phyloP scores from a whole-genome alignment of 2,888 invertebrate genomes.

The Nineta flava region DNA sequence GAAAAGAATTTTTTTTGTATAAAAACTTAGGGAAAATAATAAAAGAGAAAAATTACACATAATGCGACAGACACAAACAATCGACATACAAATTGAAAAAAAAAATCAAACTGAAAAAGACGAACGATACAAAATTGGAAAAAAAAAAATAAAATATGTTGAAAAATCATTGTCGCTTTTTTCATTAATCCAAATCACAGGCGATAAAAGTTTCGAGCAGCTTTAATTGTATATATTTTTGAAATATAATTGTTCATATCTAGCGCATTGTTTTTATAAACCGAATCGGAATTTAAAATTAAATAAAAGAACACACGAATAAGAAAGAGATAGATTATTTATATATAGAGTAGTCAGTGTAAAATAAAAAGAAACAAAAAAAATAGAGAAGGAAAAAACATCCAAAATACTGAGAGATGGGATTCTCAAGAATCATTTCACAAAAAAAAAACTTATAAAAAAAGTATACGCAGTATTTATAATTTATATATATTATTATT shows the following conservation, averaged over 20 bases:
- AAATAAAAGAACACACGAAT: slow-evolving; percentile 2
- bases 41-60: slow-evolving; percentile 12
- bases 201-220: slow-evolving; percentile 2
- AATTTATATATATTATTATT: too few species aligned
- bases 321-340: background rate
- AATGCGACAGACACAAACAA: slow-evolving; percentile 11
- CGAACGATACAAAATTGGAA: slow-evolving; percentile 4
- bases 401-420: background rate
- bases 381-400: background rate
- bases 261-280: slow-evolving; percentile 7
- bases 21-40: slow-evolving; percentile 12
- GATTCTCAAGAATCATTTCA: background rate
- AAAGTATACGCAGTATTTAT: background rate
- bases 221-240: slow-evolving; percentile 1
- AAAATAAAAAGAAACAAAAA: slow-evolving; percentile 5
- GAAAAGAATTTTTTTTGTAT: too few species aligned
- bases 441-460: background rate
- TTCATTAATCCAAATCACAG: background rate
- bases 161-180: slow-evolving; percentile 4
- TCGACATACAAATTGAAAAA: slow-evolving; percentile 5
- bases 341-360: slow-evolving; percentile 2
- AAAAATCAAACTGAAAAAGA: slow-evolving; percentile 6
- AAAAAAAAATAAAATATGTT: slow-evolving; percentile 7
- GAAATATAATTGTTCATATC: slow-evolving; percentile 7
- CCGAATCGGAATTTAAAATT: slow-evolving; percentile 1